Percentiles rank a stretch among this genome's conserved stretches.
Evolutionary conservation across 1,140 invertebrate species (phyloP).

Genomic region (Leptinotarsa defecta): DNA sequence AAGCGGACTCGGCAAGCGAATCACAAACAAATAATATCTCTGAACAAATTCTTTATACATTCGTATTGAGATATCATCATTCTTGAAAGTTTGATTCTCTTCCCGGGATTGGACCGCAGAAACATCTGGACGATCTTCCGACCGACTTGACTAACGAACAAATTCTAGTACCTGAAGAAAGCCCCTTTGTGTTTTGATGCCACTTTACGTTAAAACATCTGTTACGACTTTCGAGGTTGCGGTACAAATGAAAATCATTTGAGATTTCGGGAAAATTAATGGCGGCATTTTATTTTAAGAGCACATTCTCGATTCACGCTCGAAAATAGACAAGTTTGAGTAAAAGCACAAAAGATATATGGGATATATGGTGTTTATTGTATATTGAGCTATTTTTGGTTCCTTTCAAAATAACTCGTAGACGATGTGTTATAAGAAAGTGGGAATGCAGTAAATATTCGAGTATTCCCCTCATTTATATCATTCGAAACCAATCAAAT

Average conservation of each 20-base stretch:
- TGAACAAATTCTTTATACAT: too few species aligned
- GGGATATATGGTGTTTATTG: slow-evolving; percentile 5
- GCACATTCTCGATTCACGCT: not conserved
- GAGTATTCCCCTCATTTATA: too few species aligned
- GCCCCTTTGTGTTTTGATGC: not conserved
- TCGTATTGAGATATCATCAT: too few species aligned
- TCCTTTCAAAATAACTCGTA: not conserved
- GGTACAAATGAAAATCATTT: slow-evolving; percentile 5
- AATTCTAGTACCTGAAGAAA: too few species aligned
- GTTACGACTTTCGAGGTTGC: not conserved
- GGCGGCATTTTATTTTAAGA: not conserved
- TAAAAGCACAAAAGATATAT: not conserved
- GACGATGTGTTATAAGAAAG: not conserved
- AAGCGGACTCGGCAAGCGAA: too few species aligned
- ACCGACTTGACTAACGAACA: too few species aligned
- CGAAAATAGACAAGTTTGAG: not conserved
- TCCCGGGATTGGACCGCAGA: too few species aligned
- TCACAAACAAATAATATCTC: too few species aligned
- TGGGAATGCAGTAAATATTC: too few species aligned
- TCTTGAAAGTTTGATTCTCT: too few species aligned
- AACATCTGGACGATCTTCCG: not conserved
- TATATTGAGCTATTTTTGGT: not conserved
- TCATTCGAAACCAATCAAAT: too few species aligned
- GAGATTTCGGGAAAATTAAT: not conserved
- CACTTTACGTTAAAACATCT: not conserved